Percentiles rank a stretch among this genome's conserved stretches.
These are phyloP conservation scores for Tromatobia lineatoria DNA, from an alignment of 2,888 invertebrate species.

Conservation along the genomic window DNA sequence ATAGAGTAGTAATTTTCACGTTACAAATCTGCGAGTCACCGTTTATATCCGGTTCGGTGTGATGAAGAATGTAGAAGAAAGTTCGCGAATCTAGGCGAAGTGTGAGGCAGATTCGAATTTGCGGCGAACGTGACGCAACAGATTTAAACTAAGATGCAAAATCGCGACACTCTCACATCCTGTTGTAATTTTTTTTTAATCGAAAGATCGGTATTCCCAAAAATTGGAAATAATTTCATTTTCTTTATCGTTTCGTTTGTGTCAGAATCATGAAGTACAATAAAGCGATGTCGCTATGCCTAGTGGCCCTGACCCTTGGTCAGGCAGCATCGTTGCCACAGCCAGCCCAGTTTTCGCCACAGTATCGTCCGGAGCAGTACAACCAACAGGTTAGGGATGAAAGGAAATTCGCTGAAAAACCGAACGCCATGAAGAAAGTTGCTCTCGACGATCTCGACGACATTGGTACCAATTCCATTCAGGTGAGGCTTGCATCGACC, in stretches of 20 bases:
- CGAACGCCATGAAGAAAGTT: conserved; percentile 95
- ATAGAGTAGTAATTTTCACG: conserved; percentile 11
- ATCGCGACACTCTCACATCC: conserved; percentile 62
- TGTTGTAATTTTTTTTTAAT: conserved; percentile 5
- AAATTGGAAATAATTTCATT: conserved; percentile 5
- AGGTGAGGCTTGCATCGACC: conserved; percentile 81
- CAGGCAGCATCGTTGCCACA: conserved; percentile 81
- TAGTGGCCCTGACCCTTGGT: conserved; percentile 88
- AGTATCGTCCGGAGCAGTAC: conserved; percentile 77
- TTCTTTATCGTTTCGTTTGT: background rate
- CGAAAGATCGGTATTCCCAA: background rate
- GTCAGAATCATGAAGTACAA: conserved; percentile 88
- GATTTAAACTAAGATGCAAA: conserved; percentile 28
- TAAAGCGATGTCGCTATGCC: conserved; percentile 90
- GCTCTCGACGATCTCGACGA: conserved; percentile 93
- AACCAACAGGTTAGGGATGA: conserved; percentile 87
- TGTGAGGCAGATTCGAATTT: conserved; percentile 12
- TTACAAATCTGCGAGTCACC: conserved; percentile 6
- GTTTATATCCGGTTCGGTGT: background rate
- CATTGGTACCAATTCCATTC: conserved; percentile 92
- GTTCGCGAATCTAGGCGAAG: conserved; percentile 17
- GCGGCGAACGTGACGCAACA: conserved; percentile 47
- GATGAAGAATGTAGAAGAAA: conserved; percentile 8
- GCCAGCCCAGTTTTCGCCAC: conserved; percentile 82
- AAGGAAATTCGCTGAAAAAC: conserved; percentile 95